Evolutionary conservation across 2,113 vertebrate genomes (phyloP).

Genomic region (Psammodynastes pulverulentus): DNA sequence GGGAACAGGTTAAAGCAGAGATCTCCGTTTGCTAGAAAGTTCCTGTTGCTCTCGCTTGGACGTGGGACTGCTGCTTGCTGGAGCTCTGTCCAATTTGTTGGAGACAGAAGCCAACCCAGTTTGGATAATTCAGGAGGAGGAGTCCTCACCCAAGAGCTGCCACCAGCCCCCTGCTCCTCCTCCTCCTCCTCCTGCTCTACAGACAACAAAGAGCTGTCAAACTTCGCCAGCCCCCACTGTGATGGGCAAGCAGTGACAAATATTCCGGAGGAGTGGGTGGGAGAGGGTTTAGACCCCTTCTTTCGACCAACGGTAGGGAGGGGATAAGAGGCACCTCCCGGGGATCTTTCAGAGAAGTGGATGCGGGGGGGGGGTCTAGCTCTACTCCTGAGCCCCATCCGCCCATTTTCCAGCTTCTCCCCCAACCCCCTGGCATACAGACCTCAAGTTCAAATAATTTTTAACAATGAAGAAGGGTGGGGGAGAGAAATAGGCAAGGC

Average conservation of each 20-base stretch:
- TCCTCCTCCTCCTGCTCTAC: slow-evolving; percentile 66
- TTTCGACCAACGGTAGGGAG: background rate
- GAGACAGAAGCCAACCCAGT: slow-evolving; percentile 96
- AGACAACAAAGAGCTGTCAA: slow-evolving; percentile 99
- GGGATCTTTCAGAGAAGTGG: background rate
- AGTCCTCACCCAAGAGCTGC: slow-evolving; percentile 84
- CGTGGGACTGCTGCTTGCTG: slow-evolving; percentile 88
- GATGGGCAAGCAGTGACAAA: slow-evolving; percentile 79
- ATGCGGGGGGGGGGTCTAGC: background rate
- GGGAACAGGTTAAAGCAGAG: slow-evolving; percentile 50
- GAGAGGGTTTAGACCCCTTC: background rate
- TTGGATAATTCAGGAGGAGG: slow-evolving; percentile 99
- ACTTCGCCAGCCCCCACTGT: slow-evolving; percentile 79
- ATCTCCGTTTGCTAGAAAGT: slow-evolving; percentile 78
- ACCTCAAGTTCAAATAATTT: slow-evolving; percentile 19
- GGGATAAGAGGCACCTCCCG: background rate
- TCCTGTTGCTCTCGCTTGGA: slow-evolving; percentile 89
- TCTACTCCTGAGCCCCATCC: background rate
- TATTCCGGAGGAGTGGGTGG: slow-evolving; percentile 49
- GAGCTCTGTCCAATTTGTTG: slow-evolving; percentile 96
- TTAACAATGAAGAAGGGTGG: background rate
- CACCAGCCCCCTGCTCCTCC: slow-evolving; percentile 63
- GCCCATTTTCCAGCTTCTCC: background rate
- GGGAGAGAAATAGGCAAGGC: background rate
- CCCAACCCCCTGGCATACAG: background rate